These are phyloP conservation scores for Tinea trinotella DNA, from an alignment of 2,888 invertebrate species.

Conservation along the genomic window DNA sequence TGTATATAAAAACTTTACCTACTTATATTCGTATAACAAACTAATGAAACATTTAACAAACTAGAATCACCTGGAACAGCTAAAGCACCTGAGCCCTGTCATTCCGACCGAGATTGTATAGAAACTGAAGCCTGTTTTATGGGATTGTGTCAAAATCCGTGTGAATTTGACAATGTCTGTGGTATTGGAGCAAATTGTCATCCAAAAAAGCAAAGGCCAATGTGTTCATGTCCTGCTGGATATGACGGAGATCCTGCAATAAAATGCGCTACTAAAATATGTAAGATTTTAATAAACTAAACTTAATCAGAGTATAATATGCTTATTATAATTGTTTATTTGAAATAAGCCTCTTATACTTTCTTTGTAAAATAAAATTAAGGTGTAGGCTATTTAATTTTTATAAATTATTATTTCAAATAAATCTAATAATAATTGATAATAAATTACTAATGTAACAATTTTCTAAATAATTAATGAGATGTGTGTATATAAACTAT, in stretches of 20 bases:
- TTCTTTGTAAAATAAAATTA: background rate
- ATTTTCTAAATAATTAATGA: constrained; percentile 14
- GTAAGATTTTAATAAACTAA: constrained; percentile 71
- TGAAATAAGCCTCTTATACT: background rate
- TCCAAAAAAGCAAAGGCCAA: constrained; percentile 86
- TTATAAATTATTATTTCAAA: constrained; percentile 14
- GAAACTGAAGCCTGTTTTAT: constrained; percentile 87
- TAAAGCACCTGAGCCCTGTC: constrained; percentile 84
- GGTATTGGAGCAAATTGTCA: constrained; percentile 83
- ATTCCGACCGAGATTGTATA: constrained; percentile 87
- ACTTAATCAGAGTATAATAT: background rate
- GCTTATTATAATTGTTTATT: constrained; percentile 27
- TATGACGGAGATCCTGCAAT: constrained; percentile 86
- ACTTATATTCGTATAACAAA: constrained; percentile 36
- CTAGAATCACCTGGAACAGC: constrained; percentile 80
- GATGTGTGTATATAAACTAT: background rate
- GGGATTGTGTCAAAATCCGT: constrained; percentile 86
- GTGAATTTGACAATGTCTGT: constrained; percentile 85
- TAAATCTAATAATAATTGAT: constrained; percentile 8
- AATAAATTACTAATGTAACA: constrained; percentile 21
- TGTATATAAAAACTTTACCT: constrained; percentile 17
- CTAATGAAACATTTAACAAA: constrained; percentile 61
- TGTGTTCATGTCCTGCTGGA: constrained; percentile 85
- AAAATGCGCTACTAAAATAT: constrained; percentile 84
- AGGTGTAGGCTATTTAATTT: background rate